Base-by-base conservation (phyloP, 2,113 vertebrate species). In the Sula dactylatra region DNA sequence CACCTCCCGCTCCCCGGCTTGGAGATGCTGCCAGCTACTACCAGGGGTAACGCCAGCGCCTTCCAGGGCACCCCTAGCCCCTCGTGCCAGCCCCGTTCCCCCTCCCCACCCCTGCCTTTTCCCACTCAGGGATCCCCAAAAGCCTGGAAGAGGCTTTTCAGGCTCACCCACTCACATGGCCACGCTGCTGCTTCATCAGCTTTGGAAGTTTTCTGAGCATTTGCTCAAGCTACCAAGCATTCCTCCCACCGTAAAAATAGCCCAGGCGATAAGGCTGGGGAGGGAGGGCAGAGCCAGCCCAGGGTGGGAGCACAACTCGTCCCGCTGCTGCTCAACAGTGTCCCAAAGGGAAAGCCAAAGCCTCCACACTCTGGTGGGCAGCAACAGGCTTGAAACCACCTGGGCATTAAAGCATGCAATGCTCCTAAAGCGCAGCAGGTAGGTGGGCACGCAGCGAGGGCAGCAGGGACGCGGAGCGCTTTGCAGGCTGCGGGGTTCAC, bases 381-480 rank as follows among this genome's bases (percentile, higher is more conserved):
- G 49, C 32, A 29, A 6, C 29, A 64, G 54, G 0, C 2, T 4
- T 8, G 3, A 13, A 18, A 2, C 2, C 13, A 7, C 5, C 10
- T 0, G 16, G 20, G 11, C 62, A 8, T 0, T 1, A 1, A 5
- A 18, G 26, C 42, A 6, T 0, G 1, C 1, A 2, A 8, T 0
- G 21, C 21, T 7, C 50, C 5, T 4, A 1, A 0, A 6, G 44
- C 64, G 5, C 8, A 2, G 58, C 14, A 2, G 21, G 31, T 3
- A 42, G 40, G 17, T n/a, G 13, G 56, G 18, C 50, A 10, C 0
- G 13, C 17, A 4, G 38, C 4, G 0, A 7, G 36, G 31, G 32
- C 2, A 11, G 42, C 40, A 7, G 45, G 13, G 40, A 26, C 0
- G 20, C 2, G 4, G 64, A 3, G 29, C 0, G 13, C 8, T 16